phyloP scores from a whole-genome alignment of 2,888 invertebrate species.

The Cyclophora albipunctata region DNA sequence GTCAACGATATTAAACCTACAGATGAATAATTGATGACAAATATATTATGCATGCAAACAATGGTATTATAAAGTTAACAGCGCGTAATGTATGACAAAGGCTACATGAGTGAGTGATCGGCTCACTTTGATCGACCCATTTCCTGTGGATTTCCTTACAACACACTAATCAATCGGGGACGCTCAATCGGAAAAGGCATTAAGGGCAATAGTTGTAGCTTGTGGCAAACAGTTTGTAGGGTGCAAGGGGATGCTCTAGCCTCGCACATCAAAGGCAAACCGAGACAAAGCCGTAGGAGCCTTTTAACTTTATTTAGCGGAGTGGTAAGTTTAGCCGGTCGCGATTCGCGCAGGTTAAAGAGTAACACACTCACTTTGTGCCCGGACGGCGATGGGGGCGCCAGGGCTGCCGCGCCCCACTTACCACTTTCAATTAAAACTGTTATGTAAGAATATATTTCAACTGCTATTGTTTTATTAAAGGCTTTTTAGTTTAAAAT shows the following conservation, averaged over 20 bases:
- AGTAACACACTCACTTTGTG: conserved; percentile 75
- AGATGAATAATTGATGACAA: no score
- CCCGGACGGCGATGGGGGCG: conserved; percentile 28
- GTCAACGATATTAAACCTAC: no score
- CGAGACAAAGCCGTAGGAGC: conserved; percentile 73
- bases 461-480: no score
- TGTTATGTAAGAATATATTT: no score
- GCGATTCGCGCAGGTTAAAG: conserved; percentile 75
- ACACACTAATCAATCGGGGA: conserved; percentile 67
- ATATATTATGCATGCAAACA: no score
- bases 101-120: conserved; percentile 20
- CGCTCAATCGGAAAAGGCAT: conserved; percentile 66
- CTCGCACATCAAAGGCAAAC: conserved; percentile 68
- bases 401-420: conserved; percentile 37
- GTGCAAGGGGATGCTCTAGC: conserved; percentile 39
- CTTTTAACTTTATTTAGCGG: conserved; percentile 76
- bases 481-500: no score
- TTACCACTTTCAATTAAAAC: neutral
- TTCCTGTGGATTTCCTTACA: conserved; percentile 62
- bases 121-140: conserved; percentile 56
- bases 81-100: conserved; percentile 11
- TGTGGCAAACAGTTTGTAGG: conserved; percentile 70
- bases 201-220: conserved; percentile 70
- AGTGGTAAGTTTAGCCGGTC: conserved; percentile 76
- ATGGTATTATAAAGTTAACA: no score